phyloP scores from a whole-genome alignment of 2,797 vertebrate species.

The Esox lucius region DNA sequence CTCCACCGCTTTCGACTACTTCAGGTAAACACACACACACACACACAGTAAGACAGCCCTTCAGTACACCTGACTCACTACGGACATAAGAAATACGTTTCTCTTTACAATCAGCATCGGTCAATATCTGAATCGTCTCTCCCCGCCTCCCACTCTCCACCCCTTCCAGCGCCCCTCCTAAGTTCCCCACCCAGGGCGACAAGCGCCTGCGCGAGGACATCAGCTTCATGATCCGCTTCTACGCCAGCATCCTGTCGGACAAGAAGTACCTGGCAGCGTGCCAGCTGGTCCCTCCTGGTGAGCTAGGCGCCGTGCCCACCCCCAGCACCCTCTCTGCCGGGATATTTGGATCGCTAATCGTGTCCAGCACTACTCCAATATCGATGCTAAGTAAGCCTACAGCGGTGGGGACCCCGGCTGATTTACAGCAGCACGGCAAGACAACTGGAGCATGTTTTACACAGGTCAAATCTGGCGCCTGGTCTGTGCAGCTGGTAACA shows the following conservation, averaged over 20 bases:
- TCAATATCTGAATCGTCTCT: not conserved
- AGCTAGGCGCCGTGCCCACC: conserved; percentile 77
- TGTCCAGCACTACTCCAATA: conserved; percentile 83
- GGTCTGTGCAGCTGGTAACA: conserved; percentile 7
- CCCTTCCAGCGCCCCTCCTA: conserved; percentile 81
- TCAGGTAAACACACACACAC: conserved; percentile 81
- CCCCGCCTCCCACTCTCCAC: not conserved
- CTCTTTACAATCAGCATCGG: not conserved
- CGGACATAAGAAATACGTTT: not conserved
- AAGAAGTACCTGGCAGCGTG: conserved; percentile 97
- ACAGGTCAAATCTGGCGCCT: conserved; percentile 64
- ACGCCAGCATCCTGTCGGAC: conserved; percentile 96
- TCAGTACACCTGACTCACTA: not conserved
- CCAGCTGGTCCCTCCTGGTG: conserved; percentile 92
- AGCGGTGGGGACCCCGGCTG: conserved; percentile 46
- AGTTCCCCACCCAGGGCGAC: conserved; percentile 92
- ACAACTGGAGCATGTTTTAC: conserved; percentile 64
- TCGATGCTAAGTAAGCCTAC: conserved; percentile 81
- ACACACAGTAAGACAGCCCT: not conserved
- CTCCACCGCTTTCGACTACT: conserved; percentile 96
- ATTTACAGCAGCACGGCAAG: conserved; percentile 46
- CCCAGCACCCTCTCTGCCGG: conserved; percentile 78
- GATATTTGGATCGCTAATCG: conserved; percentile 83
- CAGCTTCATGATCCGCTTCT: conserved; percentile 93
- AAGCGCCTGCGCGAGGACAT: conserved; percentile 95